Base-by-base conservation (phyloP, 2,113 vertebrate species). In the Maccullochella peelii region DNA sequence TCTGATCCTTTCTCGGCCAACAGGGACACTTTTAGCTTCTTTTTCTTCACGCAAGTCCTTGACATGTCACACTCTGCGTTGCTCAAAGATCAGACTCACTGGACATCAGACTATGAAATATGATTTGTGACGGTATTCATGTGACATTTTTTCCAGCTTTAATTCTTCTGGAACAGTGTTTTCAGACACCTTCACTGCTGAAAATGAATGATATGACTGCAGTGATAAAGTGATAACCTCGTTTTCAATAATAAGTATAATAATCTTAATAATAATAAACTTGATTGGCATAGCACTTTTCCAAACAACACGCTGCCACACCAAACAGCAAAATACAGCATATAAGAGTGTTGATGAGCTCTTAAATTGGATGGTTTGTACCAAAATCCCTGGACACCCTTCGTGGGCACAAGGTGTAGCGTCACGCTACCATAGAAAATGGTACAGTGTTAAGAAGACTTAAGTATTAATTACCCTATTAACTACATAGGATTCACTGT, bases 381-480 rank as follows among this genome's bases (percentile, higher is more conserved):
- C 72, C 59, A 81, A 87, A 93, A 90, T 92, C 92, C 90, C 89
- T 75, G 84, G 82, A 87, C 77, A 83, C 73, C 78, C 38, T 86
- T 77, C 4, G 25, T 85, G 82, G 85, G 65, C 90, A 92, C 82
- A 90, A 90, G 88, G 89, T 92, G 90, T 88, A 74, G 83, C 75
- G 84, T 88, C 82, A 88, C 21, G 21, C 73, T 73, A 75, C 73
- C 83, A 59, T 54, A 73, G 86, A 89, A 85, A 91, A 88, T 82
- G 68, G 81, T 83, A 86, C 80, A 89, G 81, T 82, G 90, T 89
- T 92, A 87, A 86, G 92, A 89, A 88, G 90, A 93, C 91, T 93
- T 92, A 92, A 92, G 90, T 93, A 92, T 93, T 94, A 93, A 94
- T 91, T 92, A 93, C 89, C 81, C 82, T 87, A 87, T 92, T 91